These are phyloP conservation scores for Dinocampus coccinellae DNA, from an alignment of 2,888 invertebrate genomes.

Conservation along the genomic window DNA sequence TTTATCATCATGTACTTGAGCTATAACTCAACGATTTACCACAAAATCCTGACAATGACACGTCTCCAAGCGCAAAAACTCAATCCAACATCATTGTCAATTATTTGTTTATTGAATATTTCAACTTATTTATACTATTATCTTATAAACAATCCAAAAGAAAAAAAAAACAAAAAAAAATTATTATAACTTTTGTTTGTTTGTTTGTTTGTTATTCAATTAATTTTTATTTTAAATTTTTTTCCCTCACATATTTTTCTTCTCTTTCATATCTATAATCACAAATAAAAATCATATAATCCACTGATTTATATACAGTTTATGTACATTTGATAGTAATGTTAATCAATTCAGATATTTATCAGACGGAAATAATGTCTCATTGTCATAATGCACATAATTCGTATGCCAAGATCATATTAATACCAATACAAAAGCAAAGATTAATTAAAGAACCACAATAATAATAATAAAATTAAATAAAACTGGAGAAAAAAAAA, in stretches of 20 bases:
- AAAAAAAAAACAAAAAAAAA: too few relatives aligned
- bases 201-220: too few relatives aligned
- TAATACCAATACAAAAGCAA: not conserved
- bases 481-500: not conserved
- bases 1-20: constrained; percentile 15
- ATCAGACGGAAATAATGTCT: not conserved
- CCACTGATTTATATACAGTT: constrained; percentile 3
- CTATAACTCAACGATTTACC: constrained; percentile 3
- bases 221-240: too few relatives aligned
- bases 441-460: not conserved
- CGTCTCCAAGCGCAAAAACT: constrained; percentile 27
- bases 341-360: not conserved
- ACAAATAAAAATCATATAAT: not conserved
- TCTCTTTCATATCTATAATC: not conserved
- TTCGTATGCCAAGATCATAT: not conserved
- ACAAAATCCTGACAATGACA: constrained; percentile 22
- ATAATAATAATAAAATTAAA: not conserved
- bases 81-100: constrained; percentile 16
- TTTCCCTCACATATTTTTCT: too few relatives aligned
- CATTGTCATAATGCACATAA: not conserved
- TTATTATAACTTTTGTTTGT: too few relatives aligned
- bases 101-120: not conserved
- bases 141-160: not conserved
- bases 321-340: not conserved
- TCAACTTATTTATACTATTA: not conserved